phyloP scores from a whole-genome alignment of 2,113 vertebrate species.

The Cinclus cinclus region DNA sequence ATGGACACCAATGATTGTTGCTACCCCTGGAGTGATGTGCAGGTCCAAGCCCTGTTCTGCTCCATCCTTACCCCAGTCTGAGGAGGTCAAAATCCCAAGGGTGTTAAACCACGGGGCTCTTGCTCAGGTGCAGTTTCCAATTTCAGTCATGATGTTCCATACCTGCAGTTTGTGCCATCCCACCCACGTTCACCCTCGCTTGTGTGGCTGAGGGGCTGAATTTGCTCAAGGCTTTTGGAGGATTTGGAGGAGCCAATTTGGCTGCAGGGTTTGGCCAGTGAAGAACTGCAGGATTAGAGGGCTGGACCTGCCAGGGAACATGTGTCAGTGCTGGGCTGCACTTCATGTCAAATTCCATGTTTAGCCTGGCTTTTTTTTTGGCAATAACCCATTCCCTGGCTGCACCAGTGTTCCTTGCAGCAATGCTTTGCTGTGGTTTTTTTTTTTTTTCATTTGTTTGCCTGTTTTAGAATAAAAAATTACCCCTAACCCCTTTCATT shows the following conservation, averaged over 20 bases:
- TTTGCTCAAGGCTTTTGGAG: background rate
- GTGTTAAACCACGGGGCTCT: background rate
- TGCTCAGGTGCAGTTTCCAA: no score
- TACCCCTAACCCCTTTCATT: background rate
- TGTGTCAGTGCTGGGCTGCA: background rate
- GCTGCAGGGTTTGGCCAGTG: no score
- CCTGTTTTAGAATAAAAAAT: background rate
- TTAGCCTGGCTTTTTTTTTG: background rate
- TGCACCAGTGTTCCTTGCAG: background rate
- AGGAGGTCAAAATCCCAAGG: background rate
- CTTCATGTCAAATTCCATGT: background rate
- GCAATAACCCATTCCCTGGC: background rate
- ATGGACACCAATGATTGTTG: accelerated
- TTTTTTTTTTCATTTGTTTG: no score
- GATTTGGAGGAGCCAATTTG: background rate
- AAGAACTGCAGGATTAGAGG: background rate
- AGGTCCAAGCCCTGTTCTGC: background rate
- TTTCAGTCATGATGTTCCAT: accelerated
- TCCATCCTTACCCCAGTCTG: accelerated
- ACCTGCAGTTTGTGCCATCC: background rate
- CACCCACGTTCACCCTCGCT: background rate
- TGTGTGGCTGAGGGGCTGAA: accelerated
- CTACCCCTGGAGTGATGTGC: background rate
- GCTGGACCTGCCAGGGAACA: background rate
- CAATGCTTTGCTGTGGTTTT: background rate